Percentiles rank a stretch among this genome's conserved stretches.
These are phyloP conservation scores for Chauna torquata DNA, from an alignment of 2,113 vertebrate species.

Conservation along the genomic window DNA sequence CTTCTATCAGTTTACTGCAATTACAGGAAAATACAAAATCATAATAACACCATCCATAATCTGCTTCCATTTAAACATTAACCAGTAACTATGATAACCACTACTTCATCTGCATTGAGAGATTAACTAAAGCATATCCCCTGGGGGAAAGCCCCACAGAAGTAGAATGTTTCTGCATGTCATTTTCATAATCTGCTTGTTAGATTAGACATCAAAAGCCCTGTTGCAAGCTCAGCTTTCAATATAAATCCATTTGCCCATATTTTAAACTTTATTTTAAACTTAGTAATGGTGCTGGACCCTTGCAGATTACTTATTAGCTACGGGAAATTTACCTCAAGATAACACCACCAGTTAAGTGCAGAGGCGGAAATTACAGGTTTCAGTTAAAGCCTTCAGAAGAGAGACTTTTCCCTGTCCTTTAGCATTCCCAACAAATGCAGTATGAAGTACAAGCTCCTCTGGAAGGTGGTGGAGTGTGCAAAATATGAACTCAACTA, in stretches of 20 bases:
- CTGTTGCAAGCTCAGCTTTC: neutral
- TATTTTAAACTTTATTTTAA: neutral
- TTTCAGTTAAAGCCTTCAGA: neutral
- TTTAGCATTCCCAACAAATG: neutral
- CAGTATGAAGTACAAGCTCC: neutral
- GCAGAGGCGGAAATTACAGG: neutral
- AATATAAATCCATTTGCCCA: neutral
- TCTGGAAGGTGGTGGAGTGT: neutral
- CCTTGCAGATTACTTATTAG: neutral
- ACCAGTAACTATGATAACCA: neutral
- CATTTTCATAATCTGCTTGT: neutral
- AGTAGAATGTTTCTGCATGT: neutral
- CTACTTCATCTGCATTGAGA: neutral
- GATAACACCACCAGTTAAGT: neutral
- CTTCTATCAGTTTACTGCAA: neutral
- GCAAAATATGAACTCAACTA: neutral
- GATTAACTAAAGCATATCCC: neutral
- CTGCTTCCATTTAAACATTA: neutral
- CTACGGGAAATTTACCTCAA: neutral
- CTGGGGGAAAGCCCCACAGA: neutral
- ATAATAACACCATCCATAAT: neutral
- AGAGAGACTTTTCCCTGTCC: neutral
- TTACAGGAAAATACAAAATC: neutral
- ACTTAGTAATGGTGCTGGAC: neutral
- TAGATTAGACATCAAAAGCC: neutral